Conservation (phyloP, 2,113 vertebrate genomes). For the Stegostoma tigrinum region DNA sequence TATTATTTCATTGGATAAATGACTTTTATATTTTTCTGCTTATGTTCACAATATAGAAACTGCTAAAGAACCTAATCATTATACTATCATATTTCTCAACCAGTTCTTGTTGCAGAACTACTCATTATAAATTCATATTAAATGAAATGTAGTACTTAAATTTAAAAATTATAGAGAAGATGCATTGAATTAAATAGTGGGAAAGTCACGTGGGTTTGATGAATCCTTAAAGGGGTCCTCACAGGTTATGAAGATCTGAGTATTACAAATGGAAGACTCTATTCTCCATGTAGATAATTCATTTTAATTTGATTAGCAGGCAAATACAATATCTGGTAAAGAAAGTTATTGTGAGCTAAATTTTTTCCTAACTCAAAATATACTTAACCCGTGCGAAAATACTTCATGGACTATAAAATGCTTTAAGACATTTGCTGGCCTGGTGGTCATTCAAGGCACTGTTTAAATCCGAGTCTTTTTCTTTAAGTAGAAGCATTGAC, state of each 20-base stretch:
- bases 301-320: background rate
- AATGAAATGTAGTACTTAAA: slow-evolving; percentile 19
- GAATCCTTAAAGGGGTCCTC: background rate
- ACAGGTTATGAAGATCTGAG: background rate
- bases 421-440: too few relatives aligned
- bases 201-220: background rate
- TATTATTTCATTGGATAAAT: background rate
- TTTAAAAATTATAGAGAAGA: background rate
- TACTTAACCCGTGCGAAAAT: too few relatives aligned
- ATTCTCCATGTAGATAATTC: background rate
- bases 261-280: background rate
- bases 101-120: background rate
- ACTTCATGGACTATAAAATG: too few relatives aligned
- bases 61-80: background rate
- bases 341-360: background rate
- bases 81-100: slow-evolving; percentile 17
- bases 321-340: background rate
- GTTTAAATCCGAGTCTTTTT: too few relatives aligned
- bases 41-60: background rate
- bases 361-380: too few relatives aligned
- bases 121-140: slow-evolving; percentile 25
- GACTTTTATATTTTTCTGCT: background rate
- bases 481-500: too few relatives aligned
- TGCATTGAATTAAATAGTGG: background rate
- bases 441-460: too few relatives aligned